Base-by-base conservation (phyloP, 2,113 vertebrate genomes). In the Lophura nycthemera region DNA sequence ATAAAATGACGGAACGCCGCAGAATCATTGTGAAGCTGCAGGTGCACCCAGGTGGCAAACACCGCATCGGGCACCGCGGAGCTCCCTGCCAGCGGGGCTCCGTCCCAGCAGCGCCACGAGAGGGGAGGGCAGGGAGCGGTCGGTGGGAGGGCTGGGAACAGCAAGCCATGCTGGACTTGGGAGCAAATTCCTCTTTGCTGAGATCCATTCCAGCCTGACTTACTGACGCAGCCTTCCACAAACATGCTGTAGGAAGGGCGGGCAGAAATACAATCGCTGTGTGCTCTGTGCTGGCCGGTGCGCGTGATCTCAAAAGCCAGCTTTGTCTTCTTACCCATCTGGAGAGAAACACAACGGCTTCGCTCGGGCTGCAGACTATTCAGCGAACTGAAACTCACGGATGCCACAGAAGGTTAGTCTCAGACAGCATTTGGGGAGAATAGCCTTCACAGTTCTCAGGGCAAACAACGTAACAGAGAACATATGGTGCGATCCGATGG, bases 371-470 rank as follows among this genome's bases (percentile, higher is more conserved):
- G 89, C 73, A 54, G 82, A 40, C 93, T 94, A 90, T 34, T 89
- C 93, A 77, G 87, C 60, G 74, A 90, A 93, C 86, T 85, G 78
- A 59, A 96, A 93, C 74, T 66, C 84, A 92, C 18, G 18, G 56
- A 94, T 61, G 85, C 88, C 81, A 93, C 90, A 86, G 36, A 54
- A 81, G 60, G 81, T 91, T 87, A 95, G 92, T 81, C 90, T 79
- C 34, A 34, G 79, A 57, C 66, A 90, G 77, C 79, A 43, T 36
- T 79, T 29, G 20, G 40, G 85, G 83, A 92, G 85, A 96, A 93
- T 27, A 69, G 89, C 64, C 87, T 60, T 71, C 57, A 54, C 82
- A 6, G 34, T 73, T 70, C 66, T 69, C 20, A 0, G 65, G 34
- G 74, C 92, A 87, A 89, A 92, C 54, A 82, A 74, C 77, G 8